Evolutionary conservation across 2,797 vertebrate genomes (phyloP).

Genomic region (Xenopus petersii): DNA sequence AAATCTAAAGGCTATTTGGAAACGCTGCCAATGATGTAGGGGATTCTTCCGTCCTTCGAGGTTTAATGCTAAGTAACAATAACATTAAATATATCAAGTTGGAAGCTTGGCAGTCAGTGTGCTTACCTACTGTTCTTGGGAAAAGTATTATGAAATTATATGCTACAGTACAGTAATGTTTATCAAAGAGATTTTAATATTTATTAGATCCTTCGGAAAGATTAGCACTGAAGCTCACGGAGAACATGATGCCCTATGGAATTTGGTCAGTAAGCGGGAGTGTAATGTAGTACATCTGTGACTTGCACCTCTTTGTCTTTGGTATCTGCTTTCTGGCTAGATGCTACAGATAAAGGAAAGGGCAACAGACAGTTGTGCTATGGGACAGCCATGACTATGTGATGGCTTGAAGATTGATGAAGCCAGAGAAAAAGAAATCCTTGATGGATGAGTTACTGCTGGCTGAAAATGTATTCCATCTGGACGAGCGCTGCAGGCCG

Average conservation of each 20-base stretch:
- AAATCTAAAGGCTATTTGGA: not conserved
- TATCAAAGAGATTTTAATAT: not conserved
- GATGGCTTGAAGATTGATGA: slow-evolving; percentile 41
- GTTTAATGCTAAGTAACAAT: not conserved
- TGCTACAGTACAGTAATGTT: not conserved
- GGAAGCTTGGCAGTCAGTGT: not conserved
- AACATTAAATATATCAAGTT: not conserved
- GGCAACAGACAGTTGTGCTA: slow-evolving; percentile 21
- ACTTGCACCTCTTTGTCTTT: not conserved
- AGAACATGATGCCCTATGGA: not conserved
- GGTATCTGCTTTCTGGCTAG: slow-evolving; percentile 17
- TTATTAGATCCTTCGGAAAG: not conserved
- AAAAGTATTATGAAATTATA: not conserved
- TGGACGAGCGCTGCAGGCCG: slow-evolving; percentile 12
- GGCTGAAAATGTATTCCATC: slow-evolving; percentile 42
- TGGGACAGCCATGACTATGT: slow-evolving; percentile 32
- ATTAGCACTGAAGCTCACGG: not conserved
- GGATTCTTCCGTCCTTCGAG: not conserved
- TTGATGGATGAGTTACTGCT: slow-evolving; percentile 23
- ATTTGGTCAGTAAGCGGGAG: not conserved
- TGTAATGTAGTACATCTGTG: not conserved
- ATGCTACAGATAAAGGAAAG: slow-evolving; percentile 27
- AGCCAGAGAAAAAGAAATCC: slow-evolving; percentile 26
- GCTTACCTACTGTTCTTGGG: not conserved
- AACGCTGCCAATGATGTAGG: not conserved